phyloP scores from a whole-genome alignment of 2,797 vertebrate species.

The Pteropus rufus region DNA sequence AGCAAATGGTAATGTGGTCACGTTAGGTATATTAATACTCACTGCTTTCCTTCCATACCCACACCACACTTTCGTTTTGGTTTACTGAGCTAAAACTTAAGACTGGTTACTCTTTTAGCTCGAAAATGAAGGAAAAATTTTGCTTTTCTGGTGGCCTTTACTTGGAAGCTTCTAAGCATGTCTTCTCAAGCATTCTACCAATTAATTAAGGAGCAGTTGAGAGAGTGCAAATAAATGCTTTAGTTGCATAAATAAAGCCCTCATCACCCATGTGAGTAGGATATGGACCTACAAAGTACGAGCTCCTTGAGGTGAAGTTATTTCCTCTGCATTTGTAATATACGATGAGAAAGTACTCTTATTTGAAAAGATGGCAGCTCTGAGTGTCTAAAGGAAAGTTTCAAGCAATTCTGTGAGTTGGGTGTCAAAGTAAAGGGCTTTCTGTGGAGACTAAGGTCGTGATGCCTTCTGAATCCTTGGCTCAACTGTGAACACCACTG shows the following conservation, averaged over 20 bases:
- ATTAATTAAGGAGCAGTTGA: background rate
- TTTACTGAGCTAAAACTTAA: slow-evolving; percentile 6
- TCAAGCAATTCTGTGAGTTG: background rate
- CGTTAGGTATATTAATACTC: background rate
- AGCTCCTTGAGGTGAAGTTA: background rate
- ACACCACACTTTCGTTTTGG: background rate
- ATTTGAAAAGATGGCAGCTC: background rate
- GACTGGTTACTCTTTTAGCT: background rate
- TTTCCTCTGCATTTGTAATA: background rate
- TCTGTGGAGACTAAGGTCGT: background rate
- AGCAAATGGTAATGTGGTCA: background rate
- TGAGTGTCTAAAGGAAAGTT: background rate
- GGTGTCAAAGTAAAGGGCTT: too few relatives aligned
- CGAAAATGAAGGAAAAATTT: slow-evolving; percentile 37
- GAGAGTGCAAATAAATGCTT: background rate
- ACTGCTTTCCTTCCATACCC: background rate
- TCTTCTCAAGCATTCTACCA: background rate
- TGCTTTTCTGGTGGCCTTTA: slow-evolving; percentile 35
- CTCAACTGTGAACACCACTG: background rate
- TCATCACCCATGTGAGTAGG: background rate
- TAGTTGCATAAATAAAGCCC: slow-evolving; percentile 8
- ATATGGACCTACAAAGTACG: background rate
- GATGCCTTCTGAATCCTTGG: background rate
- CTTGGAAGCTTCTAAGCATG: background rate
- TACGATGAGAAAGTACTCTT: background rate